Base-by-base conservation (phyloP, 1,140 invertebrate species). In the Zaprionus davidi region DNA sequence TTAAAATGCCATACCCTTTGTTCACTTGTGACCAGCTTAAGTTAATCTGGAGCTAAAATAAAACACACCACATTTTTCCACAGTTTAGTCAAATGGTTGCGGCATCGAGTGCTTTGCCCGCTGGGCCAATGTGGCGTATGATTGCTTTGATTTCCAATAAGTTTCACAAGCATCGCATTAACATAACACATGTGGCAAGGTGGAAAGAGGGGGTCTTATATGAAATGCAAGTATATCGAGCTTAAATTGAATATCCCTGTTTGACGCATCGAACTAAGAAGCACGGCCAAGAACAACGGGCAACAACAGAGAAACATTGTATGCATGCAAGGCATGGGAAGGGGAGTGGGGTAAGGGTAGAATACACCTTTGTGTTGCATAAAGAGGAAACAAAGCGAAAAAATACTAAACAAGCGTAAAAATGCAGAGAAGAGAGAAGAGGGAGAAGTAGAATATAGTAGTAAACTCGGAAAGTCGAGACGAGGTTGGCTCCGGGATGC, bases 221-320 rank as follows among this genome's bases (percentile, higher is more conserved):
- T 69, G 69, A 80, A 84, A 84, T 81, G 73, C 70, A 80, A 78
- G 80, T 79, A 86, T 75, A 88, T 83, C 56, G 82, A 81, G 77
- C 72, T 78, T 26, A 76, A 83, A 83, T 87, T 87, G 84, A 88
- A 88, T 84, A 84, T 78, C 77, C 80, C 74, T 71, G 74, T 86
- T 82, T 73, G 79, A 82, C 62, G 82, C 76, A 78, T 58, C 71
- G 31, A 71, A 12, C 79, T 24, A 74, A 60, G 38, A 67, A 60
- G 51, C 58, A 78, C 17, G 24, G 57, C 38, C 24, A 64, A 69
- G 53, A 82, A 55, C 22, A 28, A 64, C 44, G 31, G 38, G 11
- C 24, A 28, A 20, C 36, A 67, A 38, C 71, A 66, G 51, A 15
- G 51, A 34, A 78, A 84, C 78, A 87, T 76, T 87, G 82, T 79